These are phyloP conservation scores for Lerista edwardsae DNA, from an alignment of 2,797 vertebrate genomes.

Conservation along the genomic window DNA sequence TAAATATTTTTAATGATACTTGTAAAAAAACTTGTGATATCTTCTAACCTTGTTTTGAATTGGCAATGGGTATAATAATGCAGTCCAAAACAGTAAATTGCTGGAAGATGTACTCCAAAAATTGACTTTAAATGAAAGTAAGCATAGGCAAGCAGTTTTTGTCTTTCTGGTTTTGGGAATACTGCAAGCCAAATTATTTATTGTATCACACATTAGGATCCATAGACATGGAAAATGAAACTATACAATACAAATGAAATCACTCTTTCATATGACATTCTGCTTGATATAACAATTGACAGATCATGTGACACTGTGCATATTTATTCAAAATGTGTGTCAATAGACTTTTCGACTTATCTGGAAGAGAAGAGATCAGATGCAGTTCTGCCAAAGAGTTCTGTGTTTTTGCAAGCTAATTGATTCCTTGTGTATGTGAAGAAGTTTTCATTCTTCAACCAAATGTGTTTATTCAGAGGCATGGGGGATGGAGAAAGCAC, in stretches of 20 bases:
- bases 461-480: neutral
- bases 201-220: neutral
- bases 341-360: neutral
- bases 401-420: conserved; percentile 28
- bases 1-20: neutral
- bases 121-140: neutral
- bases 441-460: conserved; percentile 22
- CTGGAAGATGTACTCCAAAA: neutral
- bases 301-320: neutral
- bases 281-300: neutral
- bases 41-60: neutral
- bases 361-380: neutral
- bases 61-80: no score
- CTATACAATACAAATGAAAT: neutral
- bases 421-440: conserved; percentile 27
- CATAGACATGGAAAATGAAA: neutral
- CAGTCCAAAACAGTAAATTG: neutral
- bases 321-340: conserved; percentile 9
- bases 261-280: neutral
- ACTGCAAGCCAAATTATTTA: neutral
- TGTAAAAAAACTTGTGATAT: neutral
- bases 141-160: neutral
- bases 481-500: neutral
- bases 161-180: conserved; percentile 12
- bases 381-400: neutral